Conservation (phyloP, 1,140 invertebrate species). For the Oryzaephilus surinamensis region DNA sequence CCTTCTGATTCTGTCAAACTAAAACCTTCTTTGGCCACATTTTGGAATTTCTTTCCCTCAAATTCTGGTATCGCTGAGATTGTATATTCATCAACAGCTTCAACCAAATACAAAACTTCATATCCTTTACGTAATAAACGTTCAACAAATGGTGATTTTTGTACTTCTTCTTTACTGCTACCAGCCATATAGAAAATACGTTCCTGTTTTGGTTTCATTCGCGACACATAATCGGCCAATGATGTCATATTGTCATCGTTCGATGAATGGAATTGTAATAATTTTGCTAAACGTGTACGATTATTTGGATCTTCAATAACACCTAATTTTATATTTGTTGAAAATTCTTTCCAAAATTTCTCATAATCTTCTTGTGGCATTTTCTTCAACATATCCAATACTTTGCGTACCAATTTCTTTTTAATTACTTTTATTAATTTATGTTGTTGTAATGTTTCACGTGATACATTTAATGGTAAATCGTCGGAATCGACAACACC, state of each 20-base stretch:
- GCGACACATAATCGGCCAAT: conserved; percentile 80
- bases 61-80: conserved; percentile 97
- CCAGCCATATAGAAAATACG: conserved; percentile 97
- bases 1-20: conserved; percentile 74
- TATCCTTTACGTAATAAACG: conserved; percentile 86
- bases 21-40: conserved; percentile 97
- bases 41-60: conserved; percentile 99
- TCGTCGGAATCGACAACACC: conserved; percentile 99
- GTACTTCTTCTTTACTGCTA: conserved; percentile 73
- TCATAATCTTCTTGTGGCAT: conserved; percentile 83
- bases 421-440: conserved; percentile 98
- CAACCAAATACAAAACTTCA: conserved; percentile 91
- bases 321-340: conserved; percentile 93
- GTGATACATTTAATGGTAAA: conserved; percentile 93
- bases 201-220: conserved; percentile 97
- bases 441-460: conserved; percentile 97
- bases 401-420: conserved; percentile 96
- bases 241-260: conserved; percentile 59
- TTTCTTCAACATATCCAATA: conserved; percentile 97
- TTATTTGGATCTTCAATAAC: conserved; percentile 97
- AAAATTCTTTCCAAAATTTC: conserved; percentile 98
- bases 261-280: conserved; percentile 87
- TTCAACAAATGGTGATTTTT: conserved; percentile 93
- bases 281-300: conserved; percentile 86
- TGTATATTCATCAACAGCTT: conserved; percentile 97